Base-by-base conservation (phyloP, 1,140 invertebrate genomes). In the Halotydeus destructor region DNA sequence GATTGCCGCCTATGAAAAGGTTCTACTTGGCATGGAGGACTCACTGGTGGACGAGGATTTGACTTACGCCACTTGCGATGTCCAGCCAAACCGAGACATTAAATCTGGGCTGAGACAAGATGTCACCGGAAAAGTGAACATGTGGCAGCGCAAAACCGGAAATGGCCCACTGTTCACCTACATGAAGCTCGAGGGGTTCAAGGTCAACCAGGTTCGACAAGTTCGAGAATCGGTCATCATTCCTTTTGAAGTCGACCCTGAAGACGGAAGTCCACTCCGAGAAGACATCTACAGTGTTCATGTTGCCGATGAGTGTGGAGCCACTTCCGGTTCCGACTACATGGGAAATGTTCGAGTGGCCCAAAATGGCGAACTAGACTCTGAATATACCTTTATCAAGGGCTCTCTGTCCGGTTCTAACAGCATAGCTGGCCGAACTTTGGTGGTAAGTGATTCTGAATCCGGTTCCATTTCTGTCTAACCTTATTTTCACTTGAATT, bases 261-360 rank as follows among this genome's bases (percentile, higher is more conserved):
- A 40, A 16, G 11, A 16, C n/a, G n/a, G n/a, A n/a, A n/a, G n/a
- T n/a, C n/a, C n/a, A n/a, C n/a, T n/a, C n/a, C n/a, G n/a, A n/a
- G n/a, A n/a, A n/a, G n/a, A n/a, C n/a, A n/a, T n/a, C n/a, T n/a
- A n/a, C n/a, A n/a, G n/a, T n/a, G n/a, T n/a, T n/a, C n/a, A n/a
- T n/a, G n/a, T n/a, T n/a, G n/a, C n/a, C n/a, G n/a, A n/a, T n/a
- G n/a, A n/a, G n/a, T n/a, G n/a, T n/a, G n/a, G n/a, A n/a, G n/a
- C n/a, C n/a, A n/a, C n/a, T n/a, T n/a, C n/a, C n/a, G n/a, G n/a
- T 59, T 71, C 78, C 49, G 89, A 88, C 16, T 88, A 96, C 58
- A 67, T 94, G 28, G 86, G 88, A 24, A 96, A 94, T 57, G 70
- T 94, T 38, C 64, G 67, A 43, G 79, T 81, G 35, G 65, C 63